Base-by-base conservation (phyloP, 1,140 invertebrate genomes). In the Popillia japonica region DNA sequence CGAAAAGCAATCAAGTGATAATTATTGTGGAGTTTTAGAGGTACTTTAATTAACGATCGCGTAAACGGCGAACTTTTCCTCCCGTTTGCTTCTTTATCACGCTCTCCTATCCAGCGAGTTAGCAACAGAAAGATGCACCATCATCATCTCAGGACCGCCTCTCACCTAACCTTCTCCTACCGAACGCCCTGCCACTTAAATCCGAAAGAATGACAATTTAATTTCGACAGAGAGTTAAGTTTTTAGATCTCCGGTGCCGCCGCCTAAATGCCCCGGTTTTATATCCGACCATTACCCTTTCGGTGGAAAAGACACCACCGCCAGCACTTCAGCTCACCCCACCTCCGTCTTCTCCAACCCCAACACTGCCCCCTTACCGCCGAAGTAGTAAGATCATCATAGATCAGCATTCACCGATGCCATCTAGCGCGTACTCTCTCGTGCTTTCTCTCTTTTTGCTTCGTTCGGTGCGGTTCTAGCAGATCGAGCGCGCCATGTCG, bases 331-430 rank as follows among this genome's bases (percentile, higher is more conserved):
- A 17, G 17, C 48, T 4, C 68, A 20, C 42, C 72, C 77, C 77
- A 73, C 79, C 81, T 68, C 10, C 1, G 22, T 20, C 17, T 22
- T 68, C 61, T 68, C 9, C 61, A 22, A 22, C 4, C 11, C 20
- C 22, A 68, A 68, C 61, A 3, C 17, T 34, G 34, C 34, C 72
- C 72, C 34, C 40, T 42, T 20, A 22, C 23, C 72, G 34, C 76
- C 78, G 78, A 68, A 79, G 79, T 83, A 84, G 82, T 83, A 84
- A 83, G 84, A 85, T 84, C 81, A 85, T 84, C 84, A 84, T 84
- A 84, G 83, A 85, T 85, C 84, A 84, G 82, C 76, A 74, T 41
- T 14, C 40, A 42, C 64, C 17, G 48, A 55, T 55, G 48, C 48
- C 48, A 55, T 55, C 48, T 55, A 41, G 74, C 41, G 75, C 59